Conservation (phyloP, 2,113 vertebrate species). For the Nothobranchius furzeri region DNA sequence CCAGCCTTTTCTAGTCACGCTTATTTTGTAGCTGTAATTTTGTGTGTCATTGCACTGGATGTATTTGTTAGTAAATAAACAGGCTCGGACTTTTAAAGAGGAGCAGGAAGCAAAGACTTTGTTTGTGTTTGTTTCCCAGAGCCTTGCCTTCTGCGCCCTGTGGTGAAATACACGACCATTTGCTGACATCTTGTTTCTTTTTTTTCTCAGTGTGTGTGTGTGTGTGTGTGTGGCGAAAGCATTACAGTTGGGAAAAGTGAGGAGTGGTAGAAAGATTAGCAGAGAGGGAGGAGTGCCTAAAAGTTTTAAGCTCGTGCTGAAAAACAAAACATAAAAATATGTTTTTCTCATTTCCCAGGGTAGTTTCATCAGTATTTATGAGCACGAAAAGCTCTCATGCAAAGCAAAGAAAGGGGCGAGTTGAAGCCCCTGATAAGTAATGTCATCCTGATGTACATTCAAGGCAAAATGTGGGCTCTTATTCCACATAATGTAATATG, state of each 20-base stretch:
- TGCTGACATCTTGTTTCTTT: constrained; percentile 62
- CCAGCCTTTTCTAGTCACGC: constrained; percentile 53
- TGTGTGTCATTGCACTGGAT: constrained; percentile 67
- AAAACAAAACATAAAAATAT: constrained; percentile 19
- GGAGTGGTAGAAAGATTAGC: constrained; percentile 24
- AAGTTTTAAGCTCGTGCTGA: constrained; percentile 14
- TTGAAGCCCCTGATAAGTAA: constrained; percentile 28
- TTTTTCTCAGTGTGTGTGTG: constrained; percentile 47
- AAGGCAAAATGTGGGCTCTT: constrained; percentile 25
- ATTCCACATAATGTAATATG: constrained; percentile 47
- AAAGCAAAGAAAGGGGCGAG: constrained; percentile 7
- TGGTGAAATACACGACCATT: constrained; percentile 70
- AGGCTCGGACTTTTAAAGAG: constrained; percentile 24
- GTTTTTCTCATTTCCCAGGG: constrained; percentile 40
- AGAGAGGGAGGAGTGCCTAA: constrained; percentile 13
- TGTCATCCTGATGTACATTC: constrained; percentile 32
- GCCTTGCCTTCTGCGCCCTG: constrained; percentile 60
- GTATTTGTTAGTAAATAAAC: constrained; percentile 45
- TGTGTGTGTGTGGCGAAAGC: constrained; percentile 35
- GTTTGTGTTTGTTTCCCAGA: constrained; percentile 50
- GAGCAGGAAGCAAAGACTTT: constrained; percentile 40
- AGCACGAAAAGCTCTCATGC: constrained; percentile 22
- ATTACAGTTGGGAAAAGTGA: constrained; percentile 18
- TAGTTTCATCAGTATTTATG: constrained; percentile 32
- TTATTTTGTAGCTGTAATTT: constrained; percentile 11